Conservation (phyloP, 2,888 invertebrate species). For the Eilema depressum region DNA sequence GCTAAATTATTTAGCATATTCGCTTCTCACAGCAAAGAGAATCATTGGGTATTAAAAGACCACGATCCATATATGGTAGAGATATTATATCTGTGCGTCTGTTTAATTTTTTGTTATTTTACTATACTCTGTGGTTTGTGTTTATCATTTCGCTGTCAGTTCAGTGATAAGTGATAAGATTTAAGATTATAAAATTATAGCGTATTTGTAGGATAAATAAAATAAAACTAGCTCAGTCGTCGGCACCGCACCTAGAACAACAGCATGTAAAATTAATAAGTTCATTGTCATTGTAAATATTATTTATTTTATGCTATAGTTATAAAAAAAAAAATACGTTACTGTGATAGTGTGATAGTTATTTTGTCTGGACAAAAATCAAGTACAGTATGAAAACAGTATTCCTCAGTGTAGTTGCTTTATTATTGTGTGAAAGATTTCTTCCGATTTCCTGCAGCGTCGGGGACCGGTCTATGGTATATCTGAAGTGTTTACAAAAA, state of each 20-base stretch:
- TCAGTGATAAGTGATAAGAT: too few species aligned
- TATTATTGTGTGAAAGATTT: constrained; percentile 46
- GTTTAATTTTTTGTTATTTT: too few species aligned
- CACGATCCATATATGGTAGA: too few species aligned
- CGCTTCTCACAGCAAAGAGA: too few species aligned
- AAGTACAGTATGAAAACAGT: constrained; percentile 28
- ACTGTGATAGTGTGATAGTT: not conserved
- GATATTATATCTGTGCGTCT: too few species aligned
- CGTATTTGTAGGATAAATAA: not conserved
- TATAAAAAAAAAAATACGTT: too few species aligned
- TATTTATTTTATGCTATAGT: not conserved
- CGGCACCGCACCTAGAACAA: not conserved
- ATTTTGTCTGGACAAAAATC: not conserved
- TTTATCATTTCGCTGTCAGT: too few species aligned
- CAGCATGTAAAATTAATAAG: not conserved
- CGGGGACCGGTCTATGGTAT: constrained; percentile 87
- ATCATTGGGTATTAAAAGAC: too few species aligned
- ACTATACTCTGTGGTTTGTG: too few species aligned
- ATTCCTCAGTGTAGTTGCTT: constrained; percentile 13
- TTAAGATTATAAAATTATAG: too few species aligned
- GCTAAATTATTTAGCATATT: too few species aligned
- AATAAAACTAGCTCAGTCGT: not conserved
- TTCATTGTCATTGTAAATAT: not conserved
- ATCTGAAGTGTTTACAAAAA: constrained; percentile 83
- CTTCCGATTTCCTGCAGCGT: constrained; percentile 59